Evolutionary conservation across 2,113 vertebrate species (phyloP).

Genomic region (Lanius ludovicianus): DNA sequence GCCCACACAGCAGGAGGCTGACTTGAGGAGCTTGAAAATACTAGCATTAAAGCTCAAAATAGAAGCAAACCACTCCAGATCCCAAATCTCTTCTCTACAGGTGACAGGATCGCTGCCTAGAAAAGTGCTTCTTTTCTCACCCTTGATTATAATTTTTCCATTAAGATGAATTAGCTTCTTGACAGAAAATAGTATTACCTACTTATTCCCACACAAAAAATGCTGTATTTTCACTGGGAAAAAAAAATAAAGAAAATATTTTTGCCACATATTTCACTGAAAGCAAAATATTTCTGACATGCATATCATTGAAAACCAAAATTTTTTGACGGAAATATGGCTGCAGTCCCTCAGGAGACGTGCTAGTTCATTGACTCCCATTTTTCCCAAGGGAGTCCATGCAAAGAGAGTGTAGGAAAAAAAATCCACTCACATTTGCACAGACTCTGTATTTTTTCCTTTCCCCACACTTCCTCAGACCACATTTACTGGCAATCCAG

Average conservation of each 20-base stretch:
- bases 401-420: not conserved
- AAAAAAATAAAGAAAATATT: not conserved
- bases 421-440: not conserved
- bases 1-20: not conserved
- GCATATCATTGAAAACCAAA: not conserved
- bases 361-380: not conserved
- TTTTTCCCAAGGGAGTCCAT: not conserved
- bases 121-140: not conserved
- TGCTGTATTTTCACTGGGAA: not conserved
- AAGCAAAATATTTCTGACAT: not conserved
- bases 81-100: not conserved
- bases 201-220: not conserved
- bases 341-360: not conserved
- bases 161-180: not conserved
- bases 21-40: not conserved
- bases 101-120: not conserved
- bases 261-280: not conserved
- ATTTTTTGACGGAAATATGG: not conserved
- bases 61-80: not conserved
- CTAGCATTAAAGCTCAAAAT: constrained; percentile 5
- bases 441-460: not conserved
- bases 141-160: not conserved
- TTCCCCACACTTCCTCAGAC: not conserved
- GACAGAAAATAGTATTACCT: not conserved
- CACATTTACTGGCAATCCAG: not conserved